Evolutionary conservation across 2,113 vertebrate genomes (phyloP).

Genomic region (Aspiorhynchus laticeps): DNA sequence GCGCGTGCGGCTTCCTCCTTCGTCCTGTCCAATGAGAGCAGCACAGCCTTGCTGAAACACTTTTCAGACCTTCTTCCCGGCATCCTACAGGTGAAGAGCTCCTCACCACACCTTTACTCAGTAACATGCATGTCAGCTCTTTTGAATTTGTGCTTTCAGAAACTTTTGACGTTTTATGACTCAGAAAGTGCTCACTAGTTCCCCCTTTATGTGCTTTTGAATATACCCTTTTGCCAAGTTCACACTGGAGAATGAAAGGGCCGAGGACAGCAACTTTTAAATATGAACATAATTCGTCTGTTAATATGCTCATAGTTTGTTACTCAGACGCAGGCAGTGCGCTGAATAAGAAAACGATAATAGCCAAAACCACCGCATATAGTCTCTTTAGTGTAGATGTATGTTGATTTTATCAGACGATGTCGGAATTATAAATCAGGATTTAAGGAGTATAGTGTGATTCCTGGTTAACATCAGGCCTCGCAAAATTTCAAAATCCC

Average conservation of each 20-base stretch:
- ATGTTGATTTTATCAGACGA: too few relatives aligned
- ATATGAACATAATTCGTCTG: too few relatives aligned
- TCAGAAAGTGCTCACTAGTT: background rate
- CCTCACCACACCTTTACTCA: background rate
- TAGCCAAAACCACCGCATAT: too few relatives aligned
- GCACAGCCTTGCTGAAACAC: conserved; percentile 91
- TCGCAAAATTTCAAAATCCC: too few relatives aligned
- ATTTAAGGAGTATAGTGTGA: too few relatives aligned
- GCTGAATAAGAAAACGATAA: too few relatives aligned
- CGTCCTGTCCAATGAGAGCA: conserved; percentile 94
- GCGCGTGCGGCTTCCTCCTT: conserved; percentile 93
- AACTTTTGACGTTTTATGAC: background rate
- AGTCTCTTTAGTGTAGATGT: too few relatives aligned
- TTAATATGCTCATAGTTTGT: too few relatives aligned
- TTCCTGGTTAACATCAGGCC: too few relatives aligned
- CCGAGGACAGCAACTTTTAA: too few relatives aligned
- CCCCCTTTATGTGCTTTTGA: background rate
- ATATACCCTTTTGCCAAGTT: background rate
- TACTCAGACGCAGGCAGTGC: too few relatives aligned
- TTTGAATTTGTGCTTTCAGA: background rate
- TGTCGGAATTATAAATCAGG: too few relatives aligned
- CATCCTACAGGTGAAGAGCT: conserved; percentile 85
- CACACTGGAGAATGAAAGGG: background rate
- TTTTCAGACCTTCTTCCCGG: conserved; percentile 94
- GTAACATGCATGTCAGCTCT: background rate